A percentile compares a stretch with the other conserved stretches of the same genome.
Conservation (phyloP, 2,888 invertebrate species). For the Drosophila kanekoi region DNA sequence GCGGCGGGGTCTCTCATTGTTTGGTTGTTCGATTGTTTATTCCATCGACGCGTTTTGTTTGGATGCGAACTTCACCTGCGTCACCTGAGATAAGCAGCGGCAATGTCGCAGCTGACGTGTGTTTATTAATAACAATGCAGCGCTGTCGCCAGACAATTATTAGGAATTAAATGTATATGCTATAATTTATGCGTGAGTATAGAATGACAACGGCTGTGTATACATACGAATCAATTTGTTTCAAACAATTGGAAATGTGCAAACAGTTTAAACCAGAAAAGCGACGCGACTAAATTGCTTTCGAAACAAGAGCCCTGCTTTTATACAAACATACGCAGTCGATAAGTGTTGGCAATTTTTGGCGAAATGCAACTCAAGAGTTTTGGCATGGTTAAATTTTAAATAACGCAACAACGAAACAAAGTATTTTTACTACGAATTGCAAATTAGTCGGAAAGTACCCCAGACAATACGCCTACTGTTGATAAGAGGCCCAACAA, state of each 20-base stretch:
- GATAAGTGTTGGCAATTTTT: constrained; percentile 11
- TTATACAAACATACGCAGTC: constrained; percentile 23
- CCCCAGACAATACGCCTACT: constrained; percentile 7
- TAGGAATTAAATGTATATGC: constrained; percentile 22
- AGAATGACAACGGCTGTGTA: neutral
- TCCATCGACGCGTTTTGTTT: constrained; percentile 4
- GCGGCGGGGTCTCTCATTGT: neutral
- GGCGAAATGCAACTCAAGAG: neutral
- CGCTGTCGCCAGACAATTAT: constrained; percentile 27
- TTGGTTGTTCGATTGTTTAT: constrained; percentile 10
- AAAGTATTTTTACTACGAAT: constrained; percentile 23
- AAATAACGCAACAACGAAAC: constrained; percentile 1
- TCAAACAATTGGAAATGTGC: constrained; percentile 23
- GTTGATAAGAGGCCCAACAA: constrained; percentile 25
- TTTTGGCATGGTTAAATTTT: neutral
- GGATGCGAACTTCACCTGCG: constrained; percentile 11
- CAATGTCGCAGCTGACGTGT: constrained; percentile 15
- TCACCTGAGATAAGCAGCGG: constrained; percentile 23
- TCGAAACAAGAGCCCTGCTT: constrained; percentile 10
- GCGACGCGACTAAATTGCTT: constrained; percentile 27
- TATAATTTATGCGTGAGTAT: constrained; percentile 7
- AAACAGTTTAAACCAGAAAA: constrained; percentile 9
- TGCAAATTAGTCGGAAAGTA: constrained; percentile 31
- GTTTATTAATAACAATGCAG: constrained; percentile 28
- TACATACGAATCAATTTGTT: constrained; percentile 7